phyloP scores from a whole-genome alignment of 2,888 invertebrate species.

The Saturnia pavonia region DNA sequence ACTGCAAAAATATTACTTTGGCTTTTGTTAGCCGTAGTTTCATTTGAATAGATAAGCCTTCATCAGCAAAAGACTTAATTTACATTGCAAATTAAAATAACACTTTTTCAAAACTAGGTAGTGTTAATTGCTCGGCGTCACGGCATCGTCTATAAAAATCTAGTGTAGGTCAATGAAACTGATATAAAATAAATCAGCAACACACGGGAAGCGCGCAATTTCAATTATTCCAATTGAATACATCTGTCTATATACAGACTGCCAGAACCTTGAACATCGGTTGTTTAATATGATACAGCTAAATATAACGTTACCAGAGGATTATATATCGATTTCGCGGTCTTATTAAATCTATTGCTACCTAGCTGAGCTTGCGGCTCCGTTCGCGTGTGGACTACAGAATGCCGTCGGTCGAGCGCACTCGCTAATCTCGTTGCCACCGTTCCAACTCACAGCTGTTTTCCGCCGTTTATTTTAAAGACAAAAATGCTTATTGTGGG shows the following conservation, averaged over 20 bases:
- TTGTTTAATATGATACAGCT: not conserved
- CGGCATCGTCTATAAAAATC: not conserved
- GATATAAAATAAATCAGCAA: not conserved
- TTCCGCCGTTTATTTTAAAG: too few relatives aligned
- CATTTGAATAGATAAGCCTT: not conserved
- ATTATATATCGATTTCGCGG: not conserved
- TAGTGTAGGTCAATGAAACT: not conserved
- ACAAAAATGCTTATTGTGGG: too few relatives aligned
- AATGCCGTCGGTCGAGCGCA: too few relatives aligned
- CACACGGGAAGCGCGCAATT: constrained; percentile 8
- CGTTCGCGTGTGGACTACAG: too few relatives aligned
- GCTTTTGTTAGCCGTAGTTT: not conserved
- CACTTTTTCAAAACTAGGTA: not conserved
- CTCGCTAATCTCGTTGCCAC: too few relatives aligned
- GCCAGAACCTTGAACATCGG: constrained; percentile 2
- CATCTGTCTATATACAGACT: not conserved
- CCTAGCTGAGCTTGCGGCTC: too few relatives aligned
- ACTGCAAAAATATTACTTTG: too few relatives aligned
- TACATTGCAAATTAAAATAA: not conserved
- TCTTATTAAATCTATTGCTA: not conserved
- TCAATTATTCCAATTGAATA: constrained; percentile 16
- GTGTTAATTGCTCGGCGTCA: not conserved
- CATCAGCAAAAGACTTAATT: not conserved
- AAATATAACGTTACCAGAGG: not conserved
- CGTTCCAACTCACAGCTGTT: too few relatives aligned